Conservation (phyloP, 2,888 invertebrate genomes). For the Scaptomyza caliginosa region DNA sequence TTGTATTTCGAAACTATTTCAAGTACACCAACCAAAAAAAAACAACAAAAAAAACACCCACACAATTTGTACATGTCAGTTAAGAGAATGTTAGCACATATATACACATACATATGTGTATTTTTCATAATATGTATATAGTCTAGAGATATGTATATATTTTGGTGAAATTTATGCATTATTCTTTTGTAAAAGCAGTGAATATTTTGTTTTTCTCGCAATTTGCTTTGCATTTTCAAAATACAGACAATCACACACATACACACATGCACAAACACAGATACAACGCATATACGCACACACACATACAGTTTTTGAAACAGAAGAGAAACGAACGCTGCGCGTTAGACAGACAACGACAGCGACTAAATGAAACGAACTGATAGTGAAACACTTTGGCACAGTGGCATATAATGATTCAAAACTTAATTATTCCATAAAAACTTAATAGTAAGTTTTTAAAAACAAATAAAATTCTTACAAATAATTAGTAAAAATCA, state of each 20-base stretch:
- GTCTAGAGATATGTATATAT: background rate
- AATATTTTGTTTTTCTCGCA: constrained; percentile 37
- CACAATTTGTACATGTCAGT: constrained; percentile 1
- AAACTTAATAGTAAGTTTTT: background rate
- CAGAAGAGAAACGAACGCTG: constrained; percentile 29
- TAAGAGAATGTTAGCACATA: background rate
- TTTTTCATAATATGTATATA: constrained; percentile 40
- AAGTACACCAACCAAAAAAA: constrained; percentile 33
- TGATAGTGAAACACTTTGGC: constrained; percentile 65
- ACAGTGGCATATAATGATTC: constrained; percentile 52
- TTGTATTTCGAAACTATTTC: constrained; percentile 51
- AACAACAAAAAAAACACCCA: background rate
- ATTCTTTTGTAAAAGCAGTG: constrained; percentile 46
- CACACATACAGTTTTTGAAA: constrained; percentile 18
- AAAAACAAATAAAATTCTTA: background rate
- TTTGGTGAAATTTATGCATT: constrained; percentile 40
- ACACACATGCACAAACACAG: constrained; percentile 14
- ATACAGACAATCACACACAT: constrained; percentile 20
- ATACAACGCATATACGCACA: constrained; percentile 25
- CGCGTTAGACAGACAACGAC: constrained; percentile 62
- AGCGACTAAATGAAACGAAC: constrained; percentile 51
- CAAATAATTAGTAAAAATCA: background rate
- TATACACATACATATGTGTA: no score
- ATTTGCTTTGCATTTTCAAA: constrained; percentile 40
- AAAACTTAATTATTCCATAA: background rate